Conservation (phyloP, 2,888 invertebrate species). For the Prostheceraeus crozeri region DNA sequence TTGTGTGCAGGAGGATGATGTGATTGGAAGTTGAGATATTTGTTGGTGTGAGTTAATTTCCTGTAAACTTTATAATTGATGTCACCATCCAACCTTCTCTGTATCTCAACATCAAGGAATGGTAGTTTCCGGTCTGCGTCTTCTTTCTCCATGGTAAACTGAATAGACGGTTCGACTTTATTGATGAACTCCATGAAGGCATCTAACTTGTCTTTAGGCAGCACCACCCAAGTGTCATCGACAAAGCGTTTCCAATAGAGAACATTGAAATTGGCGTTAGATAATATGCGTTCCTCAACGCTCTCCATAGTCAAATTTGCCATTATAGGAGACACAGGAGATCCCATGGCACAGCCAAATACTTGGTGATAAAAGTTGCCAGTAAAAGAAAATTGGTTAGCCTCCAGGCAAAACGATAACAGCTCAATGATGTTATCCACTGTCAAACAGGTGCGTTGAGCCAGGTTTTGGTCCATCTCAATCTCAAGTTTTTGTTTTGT, state of each 20-base stretch:
- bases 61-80: conserved; percentile 20
- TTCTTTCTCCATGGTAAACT: conserved; percentile 26
- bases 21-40: conserved; percentile 10
- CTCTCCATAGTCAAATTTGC: conserved; percentile 13
- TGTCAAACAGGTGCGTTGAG: neutral
- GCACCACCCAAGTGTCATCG: conserved; percentile 21
- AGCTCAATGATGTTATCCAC: neutral
- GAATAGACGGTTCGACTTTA: conserved; percentile 4
- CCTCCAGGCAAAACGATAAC: neutral
- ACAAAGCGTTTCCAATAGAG: conserved; percentile 21
- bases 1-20: conserved; percentile 6
- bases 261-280: neutral
- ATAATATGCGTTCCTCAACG: conserved; percentile 15
- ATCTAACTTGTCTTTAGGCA: conserved; percentile 17
- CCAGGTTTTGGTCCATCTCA: too few species aligned
- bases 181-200: neutral
- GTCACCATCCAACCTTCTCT: conserved; percentile 2
- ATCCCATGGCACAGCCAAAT: conserved; percentile 4
- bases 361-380: conserved; percentile 14
- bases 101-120: conserved; percentile 24
- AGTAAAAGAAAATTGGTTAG: conserved; percentile 11
- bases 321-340: conserved; percentile 22
- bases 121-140: conserved; percentile 12
- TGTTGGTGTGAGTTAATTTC: conserved; percentile 29
- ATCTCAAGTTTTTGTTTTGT: conserved; percentile 16